Evolutionary conservation across 2,797 vertebrate genomes (phyloP).

Genomic region (Liparis tanakae): DNA sequence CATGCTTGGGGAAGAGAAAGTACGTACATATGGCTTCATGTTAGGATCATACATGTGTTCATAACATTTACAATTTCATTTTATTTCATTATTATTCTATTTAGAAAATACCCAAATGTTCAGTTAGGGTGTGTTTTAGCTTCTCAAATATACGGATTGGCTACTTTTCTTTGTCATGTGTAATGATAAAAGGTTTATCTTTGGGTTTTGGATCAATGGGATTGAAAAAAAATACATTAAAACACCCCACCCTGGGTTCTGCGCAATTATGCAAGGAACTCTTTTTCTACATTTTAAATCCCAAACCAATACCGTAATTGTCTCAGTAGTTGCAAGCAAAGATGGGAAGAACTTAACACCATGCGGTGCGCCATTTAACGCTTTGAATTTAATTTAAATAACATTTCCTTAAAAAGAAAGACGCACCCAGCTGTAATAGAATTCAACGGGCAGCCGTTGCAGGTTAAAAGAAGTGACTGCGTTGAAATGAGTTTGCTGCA

Average conservation of each 20-base stretch:
- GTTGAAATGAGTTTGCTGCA: slow-evolving; percentile 24
- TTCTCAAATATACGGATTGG: not conserved
- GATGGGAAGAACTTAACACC: not conserved
- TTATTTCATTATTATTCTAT: slow-evolving; percentile 3
- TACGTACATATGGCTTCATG: slow-evolving; percentile 49
- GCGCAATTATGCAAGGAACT: not conserved
- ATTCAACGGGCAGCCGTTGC: not conserved
- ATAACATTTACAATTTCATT: slow-evolving; percentile 7
- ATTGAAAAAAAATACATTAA: not conserved
- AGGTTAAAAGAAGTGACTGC: not conserved
- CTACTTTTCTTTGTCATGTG: not conserved
- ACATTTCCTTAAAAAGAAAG: not conserved
- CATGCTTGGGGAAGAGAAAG: slow-evolving; percentile 20
- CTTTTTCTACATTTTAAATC: not conserved
- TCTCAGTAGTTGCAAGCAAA: not conserved
- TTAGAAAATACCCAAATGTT: not conserved
- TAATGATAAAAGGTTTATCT: not conserved
- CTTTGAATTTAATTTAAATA: not conserved
- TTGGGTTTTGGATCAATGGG: not conserved
- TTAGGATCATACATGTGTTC: slow-evolving; percentile 23
- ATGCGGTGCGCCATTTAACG: not conserved
- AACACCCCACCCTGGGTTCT: not conserved
- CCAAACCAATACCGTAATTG: not conserved
- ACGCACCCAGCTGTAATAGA: not conserved
- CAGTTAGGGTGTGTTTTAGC: not conserved